Base-by-base conservation (phyloP, 1,140 invertebrate species). In the Bombus cullumanus region DNA sequence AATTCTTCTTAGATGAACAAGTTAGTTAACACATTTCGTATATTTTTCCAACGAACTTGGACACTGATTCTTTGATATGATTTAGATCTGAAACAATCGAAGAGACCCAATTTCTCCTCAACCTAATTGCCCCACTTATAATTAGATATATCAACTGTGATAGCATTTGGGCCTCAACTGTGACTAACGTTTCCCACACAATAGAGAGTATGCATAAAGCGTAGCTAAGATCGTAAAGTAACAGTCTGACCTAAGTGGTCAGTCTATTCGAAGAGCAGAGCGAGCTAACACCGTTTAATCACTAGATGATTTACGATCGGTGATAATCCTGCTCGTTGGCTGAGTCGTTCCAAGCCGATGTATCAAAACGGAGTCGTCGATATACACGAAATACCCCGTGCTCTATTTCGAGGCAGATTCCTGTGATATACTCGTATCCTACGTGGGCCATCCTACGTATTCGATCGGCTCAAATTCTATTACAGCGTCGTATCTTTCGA, bases 381-480 rank as follows among this genome's bases (percentile, higher is more conserved):
- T 64, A 10, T 47, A 64, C 43, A 57, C 81, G 69, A 59, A 71
- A 84, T 62, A 59, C 22, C 28, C 22, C 8, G 28, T 43, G 31
- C 34, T 74, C 59, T 81, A 68, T 76, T 76, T 68, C 43, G 3
- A 34, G 28, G 47, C 47, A 22, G 18, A 53, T 53, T 53, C 6
- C 47, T 5, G 18, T 53, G 47, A 53, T 18, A n/a, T 62, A 53
- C 8, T n/a, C 75, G 68, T 68, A 83, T 77, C n/a, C 43, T 69
- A 34, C 73, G 22, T 10, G 4, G 64, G 73, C 62, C 47, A 75
- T 53, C 74, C 31, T 57, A 68, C 41, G n/a, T 28, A 37, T 39
- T 64, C 31, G 4, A 25, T 39, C 12, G 25, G 18, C 18, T 22
- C 39, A 43, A 66, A n/a, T 71, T 74, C 71, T 83, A 83, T 83